These are phyloP conservation scores for Geopemphigus sp. DNA, from an alignment of 1,140 invertebrate species.

Conservation along the genomic window DNA sequence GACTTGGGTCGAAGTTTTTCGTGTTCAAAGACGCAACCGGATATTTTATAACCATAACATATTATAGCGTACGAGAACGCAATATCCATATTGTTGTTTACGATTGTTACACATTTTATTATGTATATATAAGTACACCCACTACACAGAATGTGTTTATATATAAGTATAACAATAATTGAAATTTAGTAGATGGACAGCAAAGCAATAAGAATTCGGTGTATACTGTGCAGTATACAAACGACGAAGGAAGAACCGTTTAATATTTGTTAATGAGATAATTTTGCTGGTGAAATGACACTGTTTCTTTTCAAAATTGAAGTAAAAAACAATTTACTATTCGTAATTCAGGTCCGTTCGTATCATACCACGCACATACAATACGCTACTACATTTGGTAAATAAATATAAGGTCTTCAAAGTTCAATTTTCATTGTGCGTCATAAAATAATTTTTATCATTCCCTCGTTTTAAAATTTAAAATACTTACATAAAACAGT, in stretches of 20 bases:
- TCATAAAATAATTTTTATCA: background rate
- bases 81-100: background rate
- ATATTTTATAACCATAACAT: too few species aligned
- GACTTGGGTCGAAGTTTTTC: too few species aligned
- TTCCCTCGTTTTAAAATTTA: too few species aligned
- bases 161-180: background rate
- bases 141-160: background rate
- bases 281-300: constrained; percentile 19
- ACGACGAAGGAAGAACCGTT: constrained; percentile 4
- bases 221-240: background rate
- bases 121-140: too few species aligned
- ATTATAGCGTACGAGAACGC: too few species aligned
- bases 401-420: too few species aligned
- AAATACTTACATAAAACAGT: too few species aligned
- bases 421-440: background rate
- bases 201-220: background rate
- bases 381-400: too few species aligned
- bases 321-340: too few species aligned
- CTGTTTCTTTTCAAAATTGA: background rate
- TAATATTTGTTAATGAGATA: constrained; percentile 31
- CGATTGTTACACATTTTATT: background rate
- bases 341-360: too few species aligned
- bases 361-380: too few species aligned
- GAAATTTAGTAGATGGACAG: background rate
- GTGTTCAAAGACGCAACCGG: too few species aligned